phyloP scores from a whole-genome alignment of 2,797 vertebrate species.

The Chloroceryle amazona region DNA sequence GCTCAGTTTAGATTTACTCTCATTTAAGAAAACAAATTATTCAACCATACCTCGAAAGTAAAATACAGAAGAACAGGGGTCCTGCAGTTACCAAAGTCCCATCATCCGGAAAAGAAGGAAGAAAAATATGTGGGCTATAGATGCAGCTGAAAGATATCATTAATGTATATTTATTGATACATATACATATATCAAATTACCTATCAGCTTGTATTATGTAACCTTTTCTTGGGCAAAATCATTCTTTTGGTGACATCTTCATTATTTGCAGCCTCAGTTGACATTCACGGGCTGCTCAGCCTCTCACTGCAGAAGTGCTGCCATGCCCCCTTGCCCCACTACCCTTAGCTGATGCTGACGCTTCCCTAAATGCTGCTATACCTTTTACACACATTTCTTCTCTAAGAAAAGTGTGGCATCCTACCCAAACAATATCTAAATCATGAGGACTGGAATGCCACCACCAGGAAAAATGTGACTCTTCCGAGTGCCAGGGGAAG shows the following conservation, averaged over 20 bases:
- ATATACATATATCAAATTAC: not conserved
- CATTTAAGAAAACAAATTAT: not conserved
- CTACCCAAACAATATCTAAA: not conserved
- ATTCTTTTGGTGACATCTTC: not conserved
- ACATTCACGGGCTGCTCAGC: rapidly evolving
- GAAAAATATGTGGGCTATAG: rapidly evolving
- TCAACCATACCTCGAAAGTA: not conserved
- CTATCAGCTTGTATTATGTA: not conserved
- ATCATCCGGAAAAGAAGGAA: rapidly evolving
- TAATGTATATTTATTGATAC: not conserved
- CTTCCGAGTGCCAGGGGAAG: not conserved
- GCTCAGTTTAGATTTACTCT: not conserved
- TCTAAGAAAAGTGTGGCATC: not conserved
- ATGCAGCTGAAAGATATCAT: not conserved
- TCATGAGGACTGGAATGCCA: rapidly evolving
- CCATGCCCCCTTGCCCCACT: rapidly evolving
- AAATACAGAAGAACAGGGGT: not conserved
- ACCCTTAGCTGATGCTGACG: rapidly evolving
- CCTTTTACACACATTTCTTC: not conserved
- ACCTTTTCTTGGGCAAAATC: not conserved
- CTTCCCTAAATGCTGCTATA: not conserved
- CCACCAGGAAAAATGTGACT: not conserved
- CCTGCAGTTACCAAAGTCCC: not conserved
- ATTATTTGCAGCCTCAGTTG: not conserved
- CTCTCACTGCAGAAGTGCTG: not conserved